phyloP scores from a whole-genome alignment of 2,888 invertebrate species.

The Ophioninae sp. region DNA sequence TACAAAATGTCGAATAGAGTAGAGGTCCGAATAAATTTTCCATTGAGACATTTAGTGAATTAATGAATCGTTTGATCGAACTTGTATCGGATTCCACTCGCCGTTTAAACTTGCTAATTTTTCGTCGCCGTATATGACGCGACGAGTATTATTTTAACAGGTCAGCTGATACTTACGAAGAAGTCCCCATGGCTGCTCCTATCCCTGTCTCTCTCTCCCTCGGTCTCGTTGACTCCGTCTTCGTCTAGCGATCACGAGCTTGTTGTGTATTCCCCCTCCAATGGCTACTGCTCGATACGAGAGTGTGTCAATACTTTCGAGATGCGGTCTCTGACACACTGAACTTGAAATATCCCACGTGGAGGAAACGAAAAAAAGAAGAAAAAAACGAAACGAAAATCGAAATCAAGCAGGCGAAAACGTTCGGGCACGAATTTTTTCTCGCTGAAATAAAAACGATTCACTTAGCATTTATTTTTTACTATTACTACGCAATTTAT shows the following conservation, averaged over 20 bases:
- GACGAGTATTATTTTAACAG: conserved; percentile 33
- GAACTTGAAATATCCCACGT: conserved; percentile 46
- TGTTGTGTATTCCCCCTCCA: conserved; percentile 15
- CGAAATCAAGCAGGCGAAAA: not conserved
- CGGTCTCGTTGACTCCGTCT: not conserved
- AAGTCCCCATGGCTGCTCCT: not conserved
- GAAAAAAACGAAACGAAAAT: not conserved
- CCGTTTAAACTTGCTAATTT: conserved; percentile 9
- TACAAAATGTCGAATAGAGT: not conserved
- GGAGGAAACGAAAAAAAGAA: not conserved
- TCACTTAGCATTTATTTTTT: no score
- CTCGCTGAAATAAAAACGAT: not conserved
- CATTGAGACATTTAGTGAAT: not conserved
- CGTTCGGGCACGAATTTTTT: conserved; percentile 16
- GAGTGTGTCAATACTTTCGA: conserved; percentile 58
- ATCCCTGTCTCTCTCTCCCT: not conserved
- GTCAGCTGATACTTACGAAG: conserved; percentile 12
- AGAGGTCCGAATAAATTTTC: not conserved
- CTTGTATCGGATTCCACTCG: not conserved
- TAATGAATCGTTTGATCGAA: not conserved
- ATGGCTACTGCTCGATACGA: conserved; percentile 11
- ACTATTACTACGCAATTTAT: no score
- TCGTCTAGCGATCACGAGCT: conserved; percentile 1
- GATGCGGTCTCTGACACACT: conserved; percentile 51
- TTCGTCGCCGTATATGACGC: conserved; percentile 1